phyloP scores from a whole-genome alignment of 2,888 invertebrate genomes.

The Candidula unifasciata region DNA sequence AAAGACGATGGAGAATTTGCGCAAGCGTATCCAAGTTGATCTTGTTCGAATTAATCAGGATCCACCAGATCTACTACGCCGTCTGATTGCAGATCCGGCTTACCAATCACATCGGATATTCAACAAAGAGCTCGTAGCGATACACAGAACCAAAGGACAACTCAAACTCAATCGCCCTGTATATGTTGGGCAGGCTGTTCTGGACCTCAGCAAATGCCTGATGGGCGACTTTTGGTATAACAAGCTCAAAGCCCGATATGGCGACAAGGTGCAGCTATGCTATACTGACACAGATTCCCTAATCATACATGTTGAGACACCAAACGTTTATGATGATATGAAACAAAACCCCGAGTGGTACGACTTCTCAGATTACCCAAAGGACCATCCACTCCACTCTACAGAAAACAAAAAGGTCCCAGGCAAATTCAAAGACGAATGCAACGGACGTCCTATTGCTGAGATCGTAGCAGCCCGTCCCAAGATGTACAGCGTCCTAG shows the following conservation, averaged over 20 bases:
- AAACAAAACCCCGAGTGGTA: not conserved
- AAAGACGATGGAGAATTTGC: slow-evolving; percentile 28
- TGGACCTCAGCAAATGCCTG: not conserved
- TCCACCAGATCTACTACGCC: not conserved
- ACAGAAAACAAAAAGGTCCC: slow-evolving; percentile 6
- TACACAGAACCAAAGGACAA: not conserved
- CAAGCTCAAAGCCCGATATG: not conserved
- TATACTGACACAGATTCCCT: slow-evolving; percentile 15
- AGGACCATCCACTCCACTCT: not conserved
- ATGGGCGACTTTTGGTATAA: slow-evolving; percentile 22
- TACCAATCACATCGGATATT: not conserved
- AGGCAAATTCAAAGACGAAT: too few relatives aligned
- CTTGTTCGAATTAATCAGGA: not conserved
- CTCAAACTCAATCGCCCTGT: not conserved
- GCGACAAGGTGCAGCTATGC: not conserved
- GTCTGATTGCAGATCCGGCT: not conserved
- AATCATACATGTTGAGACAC: not conserved
- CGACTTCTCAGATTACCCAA: slow-evolving; percentile 11
- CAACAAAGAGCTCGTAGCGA: not conserved
- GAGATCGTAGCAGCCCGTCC: too few relatives aligned
- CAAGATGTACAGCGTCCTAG: too few relatives aligned
- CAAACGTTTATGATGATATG: slow-evolving; percentile 12
- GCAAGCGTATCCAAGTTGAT: not conserved
- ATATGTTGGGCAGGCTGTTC: not conserved
- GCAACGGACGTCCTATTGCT: too few relatives aligned